phyloP scores from a whole-genome alignment of 2,113 vertebrate genomes.

The Cacatua alba region DNA sequence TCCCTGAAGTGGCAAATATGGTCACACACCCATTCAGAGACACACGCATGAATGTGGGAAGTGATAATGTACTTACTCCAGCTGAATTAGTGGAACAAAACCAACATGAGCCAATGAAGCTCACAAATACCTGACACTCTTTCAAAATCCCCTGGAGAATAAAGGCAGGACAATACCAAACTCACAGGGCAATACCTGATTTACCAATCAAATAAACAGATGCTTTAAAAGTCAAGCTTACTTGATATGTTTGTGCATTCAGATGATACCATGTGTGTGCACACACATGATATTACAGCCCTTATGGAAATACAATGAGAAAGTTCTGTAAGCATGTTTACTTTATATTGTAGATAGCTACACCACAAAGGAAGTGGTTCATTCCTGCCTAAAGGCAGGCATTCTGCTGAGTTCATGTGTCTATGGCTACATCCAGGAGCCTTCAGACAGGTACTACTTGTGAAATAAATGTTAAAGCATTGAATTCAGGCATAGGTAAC shows the following conservation, averaged over 20 bases:
- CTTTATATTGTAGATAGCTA: background rate
- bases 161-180: background rate
- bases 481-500: background rate
- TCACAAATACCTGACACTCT: background rate
- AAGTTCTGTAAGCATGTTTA: background rate
- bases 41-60: background rate
- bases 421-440: background rate
- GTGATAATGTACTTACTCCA: background rate
- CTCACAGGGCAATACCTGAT: background rate
- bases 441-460: background rate
- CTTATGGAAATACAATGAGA: accelerated
- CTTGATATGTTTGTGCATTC: background rate
- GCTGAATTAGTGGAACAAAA: background rate
- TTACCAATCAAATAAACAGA: background rate
- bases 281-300: background rate
- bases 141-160: background rate
- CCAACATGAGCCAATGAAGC: background rate
- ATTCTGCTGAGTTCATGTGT: background rate
- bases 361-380: slow-evolving; percentile 5
- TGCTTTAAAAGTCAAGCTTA: background rate
- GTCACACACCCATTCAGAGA: background rate
- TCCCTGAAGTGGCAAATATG: background rate
- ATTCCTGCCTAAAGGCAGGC: slow-evolving; percentile 3
- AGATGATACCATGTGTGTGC: background rate
- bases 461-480: background rate